Percentiles rank a stretch among this genome's conserved stretches.
phyloP scores from a whole-genome alignment of 2,113 vertebrate species.

The Lepidothrix coronata region DNA sequence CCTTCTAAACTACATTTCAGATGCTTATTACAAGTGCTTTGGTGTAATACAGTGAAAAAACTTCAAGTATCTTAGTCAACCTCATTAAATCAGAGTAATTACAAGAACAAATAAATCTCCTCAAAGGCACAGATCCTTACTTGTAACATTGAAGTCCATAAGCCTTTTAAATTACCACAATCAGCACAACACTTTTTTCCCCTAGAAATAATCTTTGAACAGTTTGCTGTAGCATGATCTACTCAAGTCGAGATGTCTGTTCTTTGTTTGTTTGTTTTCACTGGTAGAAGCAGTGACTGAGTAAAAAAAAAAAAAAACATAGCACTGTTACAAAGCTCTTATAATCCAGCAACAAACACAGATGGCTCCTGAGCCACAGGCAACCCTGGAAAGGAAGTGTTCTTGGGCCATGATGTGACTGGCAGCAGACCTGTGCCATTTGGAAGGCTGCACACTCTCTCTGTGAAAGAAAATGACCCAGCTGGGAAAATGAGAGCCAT shows the following conservation, averaged over 20 bases:
- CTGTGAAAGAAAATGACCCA: background rate
- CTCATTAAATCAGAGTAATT: background rate
- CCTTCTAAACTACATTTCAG: background rate
- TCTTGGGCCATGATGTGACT: background rate
- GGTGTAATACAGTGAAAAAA: background rate
- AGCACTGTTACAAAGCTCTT: background rate
- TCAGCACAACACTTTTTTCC: background rate
- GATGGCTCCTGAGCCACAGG: background rate
- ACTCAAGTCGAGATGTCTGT: background rate
- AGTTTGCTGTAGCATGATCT: background rate
- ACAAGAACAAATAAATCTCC: background rate
- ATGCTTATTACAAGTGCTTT: background rate
- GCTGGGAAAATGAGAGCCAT: background rate
- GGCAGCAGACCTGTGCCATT: background rate
- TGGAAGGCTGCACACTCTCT: background rate
- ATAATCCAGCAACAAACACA: background rate
- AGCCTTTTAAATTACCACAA: background rate
- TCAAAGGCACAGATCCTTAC: background rate
- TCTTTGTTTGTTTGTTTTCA: background rate
- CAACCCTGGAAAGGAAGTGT: background rate
- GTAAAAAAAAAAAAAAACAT: background rate
- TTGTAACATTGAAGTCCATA: background rate
- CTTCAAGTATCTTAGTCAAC: background rate
- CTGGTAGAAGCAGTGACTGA: background rate
- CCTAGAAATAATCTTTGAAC: background rate